These are phyloP conservation scores for Tachycineta bicolor DNA, from an alignment of 2,113 vertebrate genomes.

Conservation along the genomic window DNA sequence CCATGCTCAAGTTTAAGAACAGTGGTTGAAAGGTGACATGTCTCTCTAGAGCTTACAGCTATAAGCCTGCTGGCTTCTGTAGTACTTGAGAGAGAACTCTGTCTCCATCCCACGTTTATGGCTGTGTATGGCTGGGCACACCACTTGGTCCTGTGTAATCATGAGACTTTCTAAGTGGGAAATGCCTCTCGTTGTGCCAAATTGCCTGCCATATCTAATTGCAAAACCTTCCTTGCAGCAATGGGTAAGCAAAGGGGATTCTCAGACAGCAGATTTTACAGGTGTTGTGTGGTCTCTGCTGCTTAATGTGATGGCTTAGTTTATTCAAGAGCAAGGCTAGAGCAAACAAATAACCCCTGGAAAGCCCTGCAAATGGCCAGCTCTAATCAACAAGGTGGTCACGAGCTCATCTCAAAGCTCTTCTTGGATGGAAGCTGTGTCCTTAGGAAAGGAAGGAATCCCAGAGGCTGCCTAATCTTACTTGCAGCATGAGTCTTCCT, in stretches of 20 bases:
- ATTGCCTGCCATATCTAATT: background rate
- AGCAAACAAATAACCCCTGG: background rate
- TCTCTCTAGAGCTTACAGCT: background rate
- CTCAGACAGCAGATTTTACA: background rate
- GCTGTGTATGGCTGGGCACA: fast-evolving
- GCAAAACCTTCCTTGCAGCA: background rate
- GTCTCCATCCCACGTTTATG: background rate
- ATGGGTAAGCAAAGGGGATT: background rate
- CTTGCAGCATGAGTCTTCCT: background rate
- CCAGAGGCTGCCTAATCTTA: background rate
- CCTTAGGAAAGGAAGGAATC: background rate
- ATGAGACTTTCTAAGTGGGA: background rate
- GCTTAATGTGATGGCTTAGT: background rate
- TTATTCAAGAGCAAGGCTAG: background rate
- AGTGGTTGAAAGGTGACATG: fast-evolving
- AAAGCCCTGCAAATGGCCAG: background rate
- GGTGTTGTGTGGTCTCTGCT: background rate
- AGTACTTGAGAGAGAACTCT: background rate
- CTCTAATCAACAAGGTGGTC: background rate
- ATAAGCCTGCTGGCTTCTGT: background rate
- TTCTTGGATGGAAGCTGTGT: background rate
- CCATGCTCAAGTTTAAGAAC: background rate
- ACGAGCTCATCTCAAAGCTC: background rate
- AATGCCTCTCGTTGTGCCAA: background rate
- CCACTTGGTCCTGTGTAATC: background rate